phyloP scores from a whole-genome alignment of 2,113 vertebrate species.

The Polypterus bichir region DNA sequence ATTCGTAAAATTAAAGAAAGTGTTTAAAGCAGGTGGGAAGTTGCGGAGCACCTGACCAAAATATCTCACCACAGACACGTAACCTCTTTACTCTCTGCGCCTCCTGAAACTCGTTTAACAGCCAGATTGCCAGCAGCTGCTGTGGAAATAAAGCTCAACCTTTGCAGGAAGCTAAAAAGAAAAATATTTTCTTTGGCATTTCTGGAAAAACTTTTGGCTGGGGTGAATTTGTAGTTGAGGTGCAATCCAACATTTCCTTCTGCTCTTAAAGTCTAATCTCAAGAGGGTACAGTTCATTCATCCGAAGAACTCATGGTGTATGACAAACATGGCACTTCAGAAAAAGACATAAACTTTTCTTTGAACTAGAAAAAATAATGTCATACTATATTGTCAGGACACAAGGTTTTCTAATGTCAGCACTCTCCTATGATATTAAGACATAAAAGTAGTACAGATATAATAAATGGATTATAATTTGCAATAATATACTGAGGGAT shows the following conservation, averaged over 20 bases:
- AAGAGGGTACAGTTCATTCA: background rate
- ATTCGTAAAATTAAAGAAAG: too few species aligned
- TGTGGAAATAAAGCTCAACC: slow-evolving; percentile 1
- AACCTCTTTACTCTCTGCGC: too few species aligned
- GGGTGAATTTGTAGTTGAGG: background rate
- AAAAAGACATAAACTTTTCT: too few species aligned
- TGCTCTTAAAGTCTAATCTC: slow-evolving; percentile 1
- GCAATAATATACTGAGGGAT: background rate
- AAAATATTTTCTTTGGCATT: slow-evolving; percentile 7
- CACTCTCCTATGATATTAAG: background rate
- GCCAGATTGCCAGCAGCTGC: slow-evolving; percentile 1
- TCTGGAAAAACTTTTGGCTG: background rate
- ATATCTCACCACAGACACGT: too few species aligned
- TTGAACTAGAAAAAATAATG: background rate
- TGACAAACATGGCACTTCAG: background rate
- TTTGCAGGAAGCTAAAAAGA: slow-evolving; percentile 9
- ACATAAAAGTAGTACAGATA: background rate
- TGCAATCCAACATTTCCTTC: slow-evolving; percentile 7
- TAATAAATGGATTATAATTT: background rate
- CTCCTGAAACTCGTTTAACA: too few species aligned
- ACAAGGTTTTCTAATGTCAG: background rate
- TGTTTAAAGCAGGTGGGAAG: too few species aligned
- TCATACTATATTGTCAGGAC: background rate
- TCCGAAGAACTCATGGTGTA: background rate
- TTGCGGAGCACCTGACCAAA: too few species aligned